Conservation (phyloP, 2,113 vertebrate species). For the Hippocampus comes region DNA sequence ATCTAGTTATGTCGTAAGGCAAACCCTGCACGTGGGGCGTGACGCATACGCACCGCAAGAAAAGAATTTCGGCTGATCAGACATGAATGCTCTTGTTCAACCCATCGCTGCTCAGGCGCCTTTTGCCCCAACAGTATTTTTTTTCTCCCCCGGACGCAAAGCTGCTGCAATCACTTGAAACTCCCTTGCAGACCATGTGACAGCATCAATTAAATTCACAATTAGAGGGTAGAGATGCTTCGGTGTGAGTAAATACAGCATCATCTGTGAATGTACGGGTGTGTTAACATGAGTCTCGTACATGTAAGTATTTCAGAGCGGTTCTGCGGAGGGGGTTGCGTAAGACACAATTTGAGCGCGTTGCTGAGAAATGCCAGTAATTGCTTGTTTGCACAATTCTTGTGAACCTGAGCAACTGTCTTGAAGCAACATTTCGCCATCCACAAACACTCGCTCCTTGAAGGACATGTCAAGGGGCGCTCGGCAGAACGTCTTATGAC, state of each 20-base stretch:
- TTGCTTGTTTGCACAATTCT: constrained; percentile 36
- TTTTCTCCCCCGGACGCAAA: constrained; percentile 42
- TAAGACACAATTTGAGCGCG: constrained; percentile 4
- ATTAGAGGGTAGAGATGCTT: constrained; percentile 58
- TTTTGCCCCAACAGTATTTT: constrained; percentile 49
- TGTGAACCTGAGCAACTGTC: constrained; percentile 27
- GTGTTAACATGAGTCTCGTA: background rate
- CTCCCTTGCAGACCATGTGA: constrained; percentile 64
- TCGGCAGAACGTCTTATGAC: constrained; percentile 5
- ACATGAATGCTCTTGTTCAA: constrained; percentile 50
- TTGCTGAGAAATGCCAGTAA: constrained; percentile 22
- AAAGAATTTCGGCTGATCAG: constrained; percentile 50
- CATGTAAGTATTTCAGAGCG: background rate
- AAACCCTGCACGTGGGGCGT: constrained; percentile 32
- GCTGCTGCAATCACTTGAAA: constrained; percentile 67
- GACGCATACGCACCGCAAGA: constrained; percentile 55
- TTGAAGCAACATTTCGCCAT: constrained; percentile 10
- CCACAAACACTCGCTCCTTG: constrained; percentile 28
- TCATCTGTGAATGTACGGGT: constrained; percentile 10
- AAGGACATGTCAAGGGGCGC: constrained; percentile 9
- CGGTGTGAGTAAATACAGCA: constrained; percentile 54
- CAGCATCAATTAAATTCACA: constrained; percentile 73
- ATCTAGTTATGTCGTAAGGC: constrained; percentile 1
- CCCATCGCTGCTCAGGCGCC: constrained; percentile 58
- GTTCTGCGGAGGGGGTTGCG: background rate